phyloP scores from a whole-genome alignment of 2,113 vertebrate species.

The Poecile atricapillus region DNA sequence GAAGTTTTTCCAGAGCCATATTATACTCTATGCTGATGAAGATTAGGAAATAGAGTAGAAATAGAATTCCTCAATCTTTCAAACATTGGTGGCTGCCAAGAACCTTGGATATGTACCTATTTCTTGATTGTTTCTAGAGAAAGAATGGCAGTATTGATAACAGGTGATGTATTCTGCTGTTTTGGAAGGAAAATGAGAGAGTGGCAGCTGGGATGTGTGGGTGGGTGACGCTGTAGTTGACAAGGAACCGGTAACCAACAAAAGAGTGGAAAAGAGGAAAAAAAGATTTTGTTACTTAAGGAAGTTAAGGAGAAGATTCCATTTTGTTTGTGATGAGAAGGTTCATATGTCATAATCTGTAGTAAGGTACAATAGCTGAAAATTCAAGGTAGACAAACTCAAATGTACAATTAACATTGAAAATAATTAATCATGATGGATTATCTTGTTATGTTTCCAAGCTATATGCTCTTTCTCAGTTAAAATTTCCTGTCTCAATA shows the following conservation, averaged over 20 bases:
- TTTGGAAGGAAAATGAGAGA: not conserved
- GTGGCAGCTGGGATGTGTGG: conserved; percentile 17
- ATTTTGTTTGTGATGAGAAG: not conserved
- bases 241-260: conserved; percentile 3
- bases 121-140: conserved; percentile 4
- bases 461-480: not conserved
- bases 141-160: conserved; percentile 1
- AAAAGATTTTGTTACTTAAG: not conserved
- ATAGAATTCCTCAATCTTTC: conserved; percentile 5
- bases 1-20: not conserved
- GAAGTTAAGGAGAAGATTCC: not conserved
- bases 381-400: not conserved
- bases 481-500: not conserved
- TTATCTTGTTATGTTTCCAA: not conserved
- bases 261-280: not conserved
- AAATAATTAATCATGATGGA: not conserved
- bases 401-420: not conserved
- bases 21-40: not conserved
- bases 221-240: not conserved
- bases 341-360: not conserved
- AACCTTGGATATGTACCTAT: not conserved
- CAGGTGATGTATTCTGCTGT: conserved; percentile 21
- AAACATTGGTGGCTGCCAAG: not conserved
- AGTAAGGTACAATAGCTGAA: not conserved
- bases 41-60: not conserved